Percentiles rank a stretch among this genome's conserved stretches.
These are phyloP conservation scores for Liopterus haemorrhoidalis DNA, from an alignment of 2,888 invertebrate genomes.

Conservation along the genomic window DNA sequence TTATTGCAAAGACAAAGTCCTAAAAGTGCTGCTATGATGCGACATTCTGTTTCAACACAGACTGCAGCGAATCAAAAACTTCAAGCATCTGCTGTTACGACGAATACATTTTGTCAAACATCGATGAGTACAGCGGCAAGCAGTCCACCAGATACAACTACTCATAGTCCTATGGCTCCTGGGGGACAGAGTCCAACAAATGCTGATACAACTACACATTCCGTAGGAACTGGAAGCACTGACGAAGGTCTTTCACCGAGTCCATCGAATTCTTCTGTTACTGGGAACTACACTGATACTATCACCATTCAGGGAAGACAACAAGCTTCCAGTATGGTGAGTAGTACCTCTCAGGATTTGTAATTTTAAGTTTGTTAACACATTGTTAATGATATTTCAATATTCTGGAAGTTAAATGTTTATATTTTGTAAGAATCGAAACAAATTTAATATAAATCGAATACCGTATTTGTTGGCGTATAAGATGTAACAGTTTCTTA, in stretches of 20 bases:
- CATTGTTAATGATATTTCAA: too few species aligned
- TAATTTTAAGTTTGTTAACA: background rate
- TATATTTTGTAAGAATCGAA: too few species aligned
- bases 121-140: constrained; percentile 46
- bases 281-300: constrained; percentile 38
- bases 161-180: constrained; percentile 70
- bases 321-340: constrained; percentile 44
- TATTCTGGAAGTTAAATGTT: too few species aligned
- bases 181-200: constrained; percentile 46
- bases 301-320: constrained; percentile 38
- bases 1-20: constrained; percentile 37
- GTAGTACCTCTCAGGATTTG: too few species aligned
- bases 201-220: constrained; percentile 45
- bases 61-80: constrained; percentile 55
- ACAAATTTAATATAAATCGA: too few species aligned
- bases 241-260: constrained; percentile 46
- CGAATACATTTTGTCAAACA: constrained; percentile 46
- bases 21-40: constrained; percentile 39
- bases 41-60: constrained; percentile 71
- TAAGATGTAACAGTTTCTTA: too few species aligned
- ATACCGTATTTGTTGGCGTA: too few species aligned
- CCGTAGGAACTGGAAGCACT: constrained; percentile 39
- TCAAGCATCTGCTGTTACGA: constrained; percentile 42
- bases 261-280: constrained; percentile 42
- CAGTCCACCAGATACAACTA: constrained; percentile 79